Percentiles rank a stretch among this genome's conserved stretches.
Conservation (phyloP, 2,888 invertebrate species). For the Conops quadrifasciatus region DNA sequence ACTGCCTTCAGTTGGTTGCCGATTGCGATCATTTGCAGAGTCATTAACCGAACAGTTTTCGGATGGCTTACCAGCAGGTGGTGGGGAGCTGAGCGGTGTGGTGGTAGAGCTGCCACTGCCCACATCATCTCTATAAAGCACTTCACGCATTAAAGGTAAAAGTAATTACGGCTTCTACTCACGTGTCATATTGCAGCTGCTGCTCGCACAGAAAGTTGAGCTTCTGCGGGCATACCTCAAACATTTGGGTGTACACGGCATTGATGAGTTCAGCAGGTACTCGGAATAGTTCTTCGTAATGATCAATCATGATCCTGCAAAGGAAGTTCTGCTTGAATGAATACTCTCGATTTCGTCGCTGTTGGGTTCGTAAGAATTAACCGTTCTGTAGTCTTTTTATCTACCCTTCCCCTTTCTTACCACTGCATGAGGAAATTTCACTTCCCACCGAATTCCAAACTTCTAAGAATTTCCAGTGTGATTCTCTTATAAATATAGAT, state of each 20-base stretch:
- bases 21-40: not conserved
- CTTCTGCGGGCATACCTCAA: conserved; percentile 84
- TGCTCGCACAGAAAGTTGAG: conserved; percentile 72
- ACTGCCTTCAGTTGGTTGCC: too few relatives aligned
- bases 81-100: not conserved
- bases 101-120: not conserved
- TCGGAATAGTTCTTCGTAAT: conserved; percentile 76
- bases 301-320: conserved; percentile 73
- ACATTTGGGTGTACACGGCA: conserved; percentile 85
- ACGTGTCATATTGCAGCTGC: conserved; percentile 41
- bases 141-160: not conserved
- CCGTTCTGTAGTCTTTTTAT: too few relatives aligned
- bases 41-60: not conserved
- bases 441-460: too few relatives aligned
- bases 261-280: conserved; percentile 84
- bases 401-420: too few relatives aligned
- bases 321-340: too few relatives aligned
- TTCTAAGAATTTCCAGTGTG: too few relatives aligned
- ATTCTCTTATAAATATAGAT: too few relatives aligned
- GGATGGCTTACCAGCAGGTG: too few relatives aligned
- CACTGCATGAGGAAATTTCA: too few relatives aligned
- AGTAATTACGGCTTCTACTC: conserved; percentile 37
- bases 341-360: too few relatives aligned
- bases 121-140: conserved; percentile 11
- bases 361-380: too few relatives aligned